Evolutionary conservation across 2,888 invertebrate species (phyloP).

Genomic region (Chloroclystis v-ata): DNA sequence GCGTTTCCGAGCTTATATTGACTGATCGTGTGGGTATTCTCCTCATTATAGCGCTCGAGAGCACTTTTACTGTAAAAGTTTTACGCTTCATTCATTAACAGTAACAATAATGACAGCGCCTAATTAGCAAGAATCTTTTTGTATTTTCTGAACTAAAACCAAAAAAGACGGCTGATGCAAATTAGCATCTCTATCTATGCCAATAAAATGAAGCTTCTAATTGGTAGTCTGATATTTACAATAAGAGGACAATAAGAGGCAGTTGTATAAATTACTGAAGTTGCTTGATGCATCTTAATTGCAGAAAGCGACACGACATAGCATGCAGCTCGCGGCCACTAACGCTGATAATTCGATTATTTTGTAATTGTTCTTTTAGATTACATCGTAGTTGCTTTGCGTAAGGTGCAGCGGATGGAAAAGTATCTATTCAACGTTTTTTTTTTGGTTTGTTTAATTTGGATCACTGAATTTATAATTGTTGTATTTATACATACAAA

Average conservation of each 20-base stretch:
- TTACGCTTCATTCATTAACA: conserved; percentile 3
- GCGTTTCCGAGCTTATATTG: conserved; percentile 18
- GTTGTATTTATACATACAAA: no score
- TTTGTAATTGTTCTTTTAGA: conserved; percentile 32
- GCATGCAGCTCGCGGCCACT: conserved; percentile 37
- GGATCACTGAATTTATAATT: neutral
- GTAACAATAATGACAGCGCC: neutral
- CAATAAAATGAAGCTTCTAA: conserved; percentile 13
- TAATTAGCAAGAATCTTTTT: neutral
- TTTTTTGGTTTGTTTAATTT: conserved; percentile 17
- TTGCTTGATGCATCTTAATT: conserved; percentile 55
- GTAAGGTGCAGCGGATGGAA: conserved; percentile 22
- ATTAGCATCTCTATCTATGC: conserved; percentile 1
- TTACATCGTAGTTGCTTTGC: conserved; percentile 32
- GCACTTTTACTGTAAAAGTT: neutral
- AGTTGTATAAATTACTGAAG: conserved; percentile 30
- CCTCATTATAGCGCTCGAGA: conserved; percentile 12
- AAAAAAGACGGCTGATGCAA: neutral
- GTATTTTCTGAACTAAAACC: neutral
- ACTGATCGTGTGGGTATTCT: conserved; percentile 16
- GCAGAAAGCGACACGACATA: conserved; percentile 51
- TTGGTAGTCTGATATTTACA: conserved; percentile 4
- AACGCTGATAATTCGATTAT: conserved; percentile 35
- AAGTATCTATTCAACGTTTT: conserved; percentile 23
- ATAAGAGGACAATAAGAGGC: conserved; percentile 13